These are phyloP conservation scores for Gibbula magus DNA, from an alignment of 2,888 invertebrate species.

Conservation along the genomic window DNA sequence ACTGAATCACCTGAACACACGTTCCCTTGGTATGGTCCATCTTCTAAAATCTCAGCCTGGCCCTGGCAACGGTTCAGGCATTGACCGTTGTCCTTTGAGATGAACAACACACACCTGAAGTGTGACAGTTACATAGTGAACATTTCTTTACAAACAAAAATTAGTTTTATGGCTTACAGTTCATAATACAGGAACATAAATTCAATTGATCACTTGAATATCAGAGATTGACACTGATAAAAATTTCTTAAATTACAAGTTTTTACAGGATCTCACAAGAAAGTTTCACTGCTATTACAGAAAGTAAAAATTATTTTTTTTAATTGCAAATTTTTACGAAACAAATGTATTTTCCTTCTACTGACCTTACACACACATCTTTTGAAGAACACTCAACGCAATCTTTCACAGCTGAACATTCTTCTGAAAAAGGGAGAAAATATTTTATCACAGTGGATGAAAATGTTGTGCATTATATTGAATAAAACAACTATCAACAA, in stretches of 20 bases:
- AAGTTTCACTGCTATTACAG: too few species aligned
- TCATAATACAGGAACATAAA: too few species aligned
- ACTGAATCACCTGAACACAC: constrained; percentile 59
- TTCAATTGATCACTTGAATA: too few species aligned
- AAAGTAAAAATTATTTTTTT: too few species aligned
- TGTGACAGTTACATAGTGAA: not conserved
- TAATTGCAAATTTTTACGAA: too few species aligned
- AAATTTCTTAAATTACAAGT: too few species aligned
- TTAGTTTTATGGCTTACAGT: too few species aligned
- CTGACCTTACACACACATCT: constrained; percentile 50
- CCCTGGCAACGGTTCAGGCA: constrained; percentile 59
- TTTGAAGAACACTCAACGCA: constrained; percentile 57
- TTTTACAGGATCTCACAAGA: too few species aligned
- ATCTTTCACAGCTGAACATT: constrained; percentile 44
- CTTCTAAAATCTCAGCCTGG: constrained; percentile 46
- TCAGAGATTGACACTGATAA: too few species aligned
- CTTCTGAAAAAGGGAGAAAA: constrained; percentile 42
- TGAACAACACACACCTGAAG: constrained; percentile 58
- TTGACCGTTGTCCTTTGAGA: constrained; percentile 46
- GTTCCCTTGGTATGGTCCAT: constrained; percentile 50
- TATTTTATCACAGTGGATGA: not conserved
- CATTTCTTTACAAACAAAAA: not conserved
- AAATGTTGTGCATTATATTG: not conserved
- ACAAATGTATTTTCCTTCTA: not conserved
- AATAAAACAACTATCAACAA: too few species aligned